Base-by-base conservation (phyloP, 2,797 vertebrate species). In the Macroramphosus scolopax region DNA sequence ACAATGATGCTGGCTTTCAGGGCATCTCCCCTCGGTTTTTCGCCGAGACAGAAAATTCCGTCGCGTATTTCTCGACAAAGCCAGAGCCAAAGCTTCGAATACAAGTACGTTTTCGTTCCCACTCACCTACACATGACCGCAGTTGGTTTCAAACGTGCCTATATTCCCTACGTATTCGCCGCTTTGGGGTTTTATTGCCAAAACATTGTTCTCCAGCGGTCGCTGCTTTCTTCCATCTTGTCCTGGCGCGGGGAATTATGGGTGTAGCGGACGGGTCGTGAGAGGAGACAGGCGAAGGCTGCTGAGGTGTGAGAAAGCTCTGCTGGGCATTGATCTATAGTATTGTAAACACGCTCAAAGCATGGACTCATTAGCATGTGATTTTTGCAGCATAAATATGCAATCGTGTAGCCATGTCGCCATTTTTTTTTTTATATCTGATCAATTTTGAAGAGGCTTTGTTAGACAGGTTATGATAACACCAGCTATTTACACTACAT, bases 151-250 rank as follows among this genome's bases (percentile, higher is more conserved):
- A 64, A 85, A 61, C 49, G 70, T 73, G 78, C 38, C 57, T 81
- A 25, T 75, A 77, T 76, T 68, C 54, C 57, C 57, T 76, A 72
- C 39, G 69, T 77, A 39, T 52, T 78, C 80, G 74, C 69, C 75
- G 68, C 73, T 82, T 75, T 42, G 24, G 74, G 60, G 69, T 61
- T 86, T 91, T 87, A 91, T 78, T 86, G 88, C 88, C 91, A 89
- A 91, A 92, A 92, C 89, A 91, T 89, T 91, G 89, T 91, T 91
- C 89, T 90, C 81, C 81, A 68, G 84, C 89, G 82, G 82, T 64
- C 66, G 85, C 87, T 88, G 82, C 85, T 88, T 85, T 87, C 89
- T 89, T 91, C 91, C 91, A 92, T 92, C 87, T 92, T 92, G 90
- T 89, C 84, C 81, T 72, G 80, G 86, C 90, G 91, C 91, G 85